Evolutionary conservation across 2,797 vertebrate genomes (phyloP).

Genomic region (Xenopus petersii): DNA sequence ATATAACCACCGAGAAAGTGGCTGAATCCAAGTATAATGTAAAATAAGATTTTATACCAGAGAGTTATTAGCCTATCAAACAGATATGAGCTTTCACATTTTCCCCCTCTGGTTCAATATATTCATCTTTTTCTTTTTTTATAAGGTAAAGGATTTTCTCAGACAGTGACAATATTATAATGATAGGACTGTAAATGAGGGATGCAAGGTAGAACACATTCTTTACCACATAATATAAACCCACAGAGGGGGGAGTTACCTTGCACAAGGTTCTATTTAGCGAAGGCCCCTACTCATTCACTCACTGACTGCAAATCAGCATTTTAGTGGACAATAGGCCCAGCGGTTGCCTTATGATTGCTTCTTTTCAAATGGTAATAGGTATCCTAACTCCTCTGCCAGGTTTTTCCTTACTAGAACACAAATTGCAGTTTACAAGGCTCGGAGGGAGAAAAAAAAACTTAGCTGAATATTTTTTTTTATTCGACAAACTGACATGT

Average conservation of each 20-base stretch:
- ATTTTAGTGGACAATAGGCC: constrained; percentile 94
- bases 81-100: constrained; percentile 68
- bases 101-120: constrained; percentile 67
- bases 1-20: constrained; percentile 51
- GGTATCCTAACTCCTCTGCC: constrained; percentile 84
- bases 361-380: constrained; percentile 99
- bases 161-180: constrained; percentile 65
- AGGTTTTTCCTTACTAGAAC: constrained; percentile 86
- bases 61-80: constrained; percentile 75
- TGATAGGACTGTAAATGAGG: constrained; percentile 62
- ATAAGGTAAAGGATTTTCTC: constrained; percentile 62
- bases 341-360: constrained; percentile 97
- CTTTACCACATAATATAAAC: constrained; percentile 64
- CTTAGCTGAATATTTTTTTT: constrained; percentile 88
- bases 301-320: constrained; percentile 82
- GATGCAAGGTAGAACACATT: constrained; percentile 67
- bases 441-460: constrained; percentile 77
- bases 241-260: constrained; percentile 69
- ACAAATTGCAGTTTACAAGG: constrained; percentile 99
- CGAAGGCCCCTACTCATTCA: constrained; percentile 70
- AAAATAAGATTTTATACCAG: constrained; percentile 68
- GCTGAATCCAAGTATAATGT: constrained; percentile 56
- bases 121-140: constrained; percentile 51
- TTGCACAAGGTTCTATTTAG: constrained; percentile 74
- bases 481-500: constrained; percentile 96